Evolutionary conservation across 2,888 invertebrate genomes (phyloP).

Genomic region (Microdon myrmicae): DNA sequence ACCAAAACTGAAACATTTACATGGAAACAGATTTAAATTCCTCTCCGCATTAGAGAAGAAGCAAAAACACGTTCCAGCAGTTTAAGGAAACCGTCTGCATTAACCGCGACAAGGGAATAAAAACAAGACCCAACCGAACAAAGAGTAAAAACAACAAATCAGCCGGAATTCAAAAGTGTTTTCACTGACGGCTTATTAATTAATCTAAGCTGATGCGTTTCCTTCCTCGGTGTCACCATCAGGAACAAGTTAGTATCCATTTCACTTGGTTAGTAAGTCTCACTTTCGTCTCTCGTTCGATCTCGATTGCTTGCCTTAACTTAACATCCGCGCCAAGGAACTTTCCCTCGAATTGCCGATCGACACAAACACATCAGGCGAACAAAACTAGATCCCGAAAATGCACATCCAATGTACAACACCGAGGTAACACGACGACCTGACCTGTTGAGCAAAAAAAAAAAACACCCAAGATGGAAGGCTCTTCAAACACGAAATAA

Average conservation of each 20-base stretch:
- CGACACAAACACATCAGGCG: slow-evolving; percentile 28
- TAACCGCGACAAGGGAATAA: no score
- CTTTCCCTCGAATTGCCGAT: slow-evolving; percentile 9
- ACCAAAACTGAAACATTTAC: no score
- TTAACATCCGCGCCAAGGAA: slow-evolving; percentile 14
- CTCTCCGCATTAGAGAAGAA: no score
- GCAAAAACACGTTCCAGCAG: no score
- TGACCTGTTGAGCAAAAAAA: slow-evolving; percentile 39
- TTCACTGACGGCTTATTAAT: no score
- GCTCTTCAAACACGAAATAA: slow-evolving; percentile 12
- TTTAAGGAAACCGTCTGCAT: no score
- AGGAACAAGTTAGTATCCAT: slow-evolving; percentile 2
- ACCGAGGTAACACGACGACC: slow-evolving; percentile 21
- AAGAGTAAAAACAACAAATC: no score
- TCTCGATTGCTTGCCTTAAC: slow-evolving; percentile 1
- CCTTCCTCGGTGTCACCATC: no score
- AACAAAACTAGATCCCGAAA: slow-evolving; percentile 8
- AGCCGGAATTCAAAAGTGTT: no score
- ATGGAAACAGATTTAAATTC: no score
- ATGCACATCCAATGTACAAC: slow-evolving; percentile 1
- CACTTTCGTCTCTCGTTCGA: neutral
- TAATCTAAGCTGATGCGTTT: no score
- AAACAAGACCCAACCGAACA: no score
- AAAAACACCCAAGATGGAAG: slow-evolving; percentile 24
- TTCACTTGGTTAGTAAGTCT: slow-evolving; percentile 4